Base-by-base conservation (phyloP, 2,113 vertebrate genomes). In the Cryptomyrus ogoouensis region DNA sequence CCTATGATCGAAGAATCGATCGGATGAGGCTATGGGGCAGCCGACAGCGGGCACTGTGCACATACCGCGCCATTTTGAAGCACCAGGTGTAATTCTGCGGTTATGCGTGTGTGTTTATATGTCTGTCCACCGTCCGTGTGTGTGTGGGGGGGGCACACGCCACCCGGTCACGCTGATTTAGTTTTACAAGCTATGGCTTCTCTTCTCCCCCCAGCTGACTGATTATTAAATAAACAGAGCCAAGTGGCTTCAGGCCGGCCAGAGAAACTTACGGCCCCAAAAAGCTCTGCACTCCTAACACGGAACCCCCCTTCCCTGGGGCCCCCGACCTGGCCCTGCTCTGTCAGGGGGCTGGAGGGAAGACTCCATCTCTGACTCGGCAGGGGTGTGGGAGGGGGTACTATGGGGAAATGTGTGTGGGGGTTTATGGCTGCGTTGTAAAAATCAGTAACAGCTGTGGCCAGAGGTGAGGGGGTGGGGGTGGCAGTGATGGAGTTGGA, bases 181-280 rank as follows among this genome's bases (percentile, higher is more conserved):
- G 94, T 95, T 94, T 94, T 95, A 95, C 95, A 95, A 95, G 95
- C 95, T 95, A 95, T 90, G 93, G 95, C 94, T 95, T 96, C 95
- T 95, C 91, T 91, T 93, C 93, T 95, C 94, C 94, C 94, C 95
- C 95, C 94, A 94, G 94, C 95, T 95, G 95, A 96, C 95, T 94
- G 91, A 93, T 94, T 96, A 95, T 95, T 95, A 96, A 96, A 96
- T 94, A 96, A 95, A 96, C 95, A 96, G 90, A 95, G 93, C 91
- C 89, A 94, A 94, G 94, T 95, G 95, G 94, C 93, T 92, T 94
- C 92, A 93, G n/a, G 62, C 58, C 92, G 93, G 93, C 89, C 80
- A 88, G 92, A 84, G 90, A 93, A 91, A 92, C 89, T 92, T 90
- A 93, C 91, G 88, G 95, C 90, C 92, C 87, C 88, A 91, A 88